Conservation (phyloP, 2,113 vertebrate species). For the Macheiramphus alcinus region DNA sequence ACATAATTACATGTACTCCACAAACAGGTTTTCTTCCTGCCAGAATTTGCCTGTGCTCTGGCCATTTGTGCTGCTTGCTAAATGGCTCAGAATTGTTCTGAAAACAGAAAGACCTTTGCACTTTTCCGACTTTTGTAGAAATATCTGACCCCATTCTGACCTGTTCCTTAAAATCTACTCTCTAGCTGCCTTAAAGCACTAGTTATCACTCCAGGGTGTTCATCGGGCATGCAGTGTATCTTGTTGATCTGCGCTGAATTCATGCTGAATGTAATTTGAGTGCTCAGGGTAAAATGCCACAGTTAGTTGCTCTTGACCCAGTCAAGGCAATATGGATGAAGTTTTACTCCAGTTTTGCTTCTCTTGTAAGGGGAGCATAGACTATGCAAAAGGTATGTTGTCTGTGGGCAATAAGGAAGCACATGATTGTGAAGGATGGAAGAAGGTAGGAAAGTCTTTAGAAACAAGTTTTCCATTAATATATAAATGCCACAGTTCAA, state of each 20-base stretch:
- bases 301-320: neutral
- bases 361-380: neutral
- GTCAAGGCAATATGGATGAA: neutral
- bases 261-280: neutral
- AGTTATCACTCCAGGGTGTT: neutral
- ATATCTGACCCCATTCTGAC: neutral
- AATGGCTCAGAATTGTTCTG: neutral
- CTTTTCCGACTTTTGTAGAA: neutral
- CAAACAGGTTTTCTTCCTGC: neutral
- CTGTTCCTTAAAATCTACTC: neutral
- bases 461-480: neutral
- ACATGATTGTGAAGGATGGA: neutral
- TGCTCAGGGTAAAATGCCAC: neutral
- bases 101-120: neutral
- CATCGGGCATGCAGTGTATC: rapidly evolving
- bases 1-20: rapidly evolving
- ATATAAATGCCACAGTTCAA: neutral
- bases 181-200: neutral
- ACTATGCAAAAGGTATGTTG: neutral
- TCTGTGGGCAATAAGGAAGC: neutral
- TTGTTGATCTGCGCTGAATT: neutral
- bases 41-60: neutral
- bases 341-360: neutral
- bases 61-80: neutral
- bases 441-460: neutral